Evolutionary conservation across 2,113 vertebrate species (phyloP), one percentile per base, ranked within the genome.

Genomic region (Gasterosteus aculeatus): DNA sequence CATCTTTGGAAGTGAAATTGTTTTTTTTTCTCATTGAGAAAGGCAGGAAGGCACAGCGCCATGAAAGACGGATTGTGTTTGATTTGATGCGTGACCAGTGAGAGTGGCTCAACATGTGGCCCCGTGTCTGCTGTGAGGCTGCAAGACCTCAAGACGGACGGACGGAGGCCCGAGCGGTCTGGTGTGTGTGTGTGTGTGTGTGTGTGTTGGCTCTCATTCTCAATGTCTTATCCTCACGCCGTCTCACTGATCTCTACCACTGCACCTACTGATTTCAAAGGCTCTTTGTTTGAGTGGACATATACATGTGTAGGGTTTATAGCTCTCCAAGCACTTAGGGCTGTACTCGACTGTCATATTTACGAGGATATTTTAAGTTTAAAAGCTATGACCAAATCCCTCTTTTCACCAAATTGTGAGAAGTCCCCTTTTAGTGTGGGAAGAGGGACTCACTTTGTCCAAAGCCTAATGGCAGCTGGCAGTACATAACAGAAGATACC

Each of bases 381-480:
- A 68, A 78, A 80, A 80, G 41, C 77, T 42, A 19, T 41, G 57
- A 84, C 74, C n/a, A 42, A 69, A 53, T 57, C 59, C 54, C 12
- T 35, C 29, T 82, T 85, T 74, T 74, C 72, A 69, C 56, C 62
- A 75, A 79, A 79, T 46, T 76, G 64, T 65, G 77, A 82, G 81
- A 89, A 85, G 64, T 54, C 35, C 65, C 73, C 35, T 29, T 47
- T 5, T n/a, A 88, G 61, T 87, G 84, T 91, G 88, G 80, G 83
- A 86, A 89, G 83, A 62, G 10, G 42, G 47, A 6, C 5, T 66
- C 39, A n/a, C 35, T 79, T 16, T 19, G 6, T 87, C 41, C 51
- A 19, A 76, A 56, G 63, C 2, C 42, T 65, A 56, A 80, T 78
- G 72, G 77, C 70, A 83, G 81, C 15, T 85, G 86, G 80, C 87